These are phyloP conservation scores for Drosophila melanosoma DNA, from an alignment of 2,888 invertebrate genomes.

Conservation along the genomic window DNA sequence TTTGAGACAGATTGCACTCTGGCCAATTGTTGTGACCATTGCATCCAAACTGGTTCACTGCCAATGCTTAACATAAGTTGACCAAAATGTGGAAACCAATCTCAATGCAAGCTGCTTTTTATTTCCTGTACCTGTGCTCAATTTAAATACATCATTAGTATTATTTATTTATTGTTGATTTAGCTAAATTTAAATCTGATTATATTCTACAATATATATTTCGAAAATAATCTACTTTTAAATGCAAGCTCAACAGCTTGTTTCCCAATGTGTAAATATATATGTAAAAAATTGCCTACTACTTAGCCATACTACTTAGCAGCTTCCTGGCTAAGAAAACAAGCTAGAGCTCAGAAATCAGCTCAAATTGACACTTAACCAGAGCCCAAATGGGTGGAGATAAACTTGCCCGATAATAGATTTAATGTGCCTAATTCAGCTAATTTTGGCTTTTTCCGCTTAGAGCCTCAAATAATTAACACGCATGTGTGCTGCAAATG, in stretches of 20 bases:
- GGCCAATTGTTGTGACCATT: constrained; percentile 1
- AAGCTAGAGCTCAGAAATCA: constrained; percentile 23
- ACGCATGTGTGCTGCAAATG: constrained; percentile 51
- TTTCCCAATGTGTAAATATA: constrained; percentile 32
- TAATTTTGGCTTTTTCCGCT: constrained; percentile 54
- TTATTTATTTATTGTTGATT: background rate
- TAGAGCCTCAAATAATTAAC: constrained; percentile 55
- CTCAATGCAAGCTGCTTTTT: background rate
- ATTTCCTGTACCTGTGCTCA: background rate
- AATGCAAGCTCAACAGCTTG: background rate
- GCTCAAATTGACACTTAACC: constrained; percentile 53
- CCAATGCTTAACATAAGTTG: background rate
- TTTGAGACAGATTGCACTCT: background rate
- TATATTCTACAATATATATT: background rate
- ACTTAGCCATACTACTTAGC: background rate
- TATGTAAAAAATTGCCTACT: background rate
- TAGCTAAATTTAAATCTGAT: background rate
- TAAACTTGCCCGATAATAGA: constrained; percentile 66
- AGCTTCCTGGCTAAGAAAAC: background rate
- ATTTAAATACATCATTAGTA: background rate
- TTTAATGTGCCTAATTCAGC: constrained; percentile 61
- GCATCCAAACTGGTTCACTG: background rate
- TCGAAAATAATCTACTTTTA: background rate
- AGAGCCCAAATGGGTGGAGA: constrained; percentile 34
- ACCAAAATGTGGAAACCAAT: background rate